Percentiles rank a stretch among this genome's conserved stretches.
Evolutionary conservation across 1,140 invertebrate species (phyloP).

Genomic region (Lepidostoma basale): DNA sequence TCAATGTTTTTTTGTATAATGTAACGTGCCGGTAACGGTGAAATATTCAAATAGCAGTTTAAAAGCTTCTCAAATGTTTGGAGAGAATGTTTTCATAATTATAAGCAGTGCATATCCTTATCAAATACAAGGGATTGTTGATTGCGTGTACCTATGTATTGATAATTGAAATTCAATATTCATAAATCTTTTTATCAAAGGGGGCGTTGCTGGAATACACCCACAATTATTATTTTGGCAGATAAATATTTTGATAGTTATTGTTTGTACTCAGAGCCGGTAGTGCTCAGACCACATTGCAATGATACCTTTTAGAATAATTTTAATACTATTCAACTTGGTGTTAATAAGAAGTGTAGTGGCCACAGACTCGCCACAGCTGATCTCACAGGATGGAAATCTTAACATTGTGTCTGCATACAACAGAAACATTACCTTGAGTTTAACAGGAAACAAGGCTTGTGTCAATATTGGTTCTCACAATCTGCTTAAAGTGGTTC

Average conservation of each 20-base stretch:
- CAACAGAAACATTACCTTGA: slow-evolving; percentile 34
- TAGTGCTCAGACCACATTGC: background rate
- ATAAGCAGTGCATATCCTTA: too few species aligned
- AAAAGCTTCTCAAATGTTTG: too few species aligned
- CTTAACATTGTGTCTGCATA: slow-evolving; percentile 25
- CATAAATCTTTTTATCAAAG: background rate
- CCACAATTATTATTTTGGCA: slow-evolving; percentile 5
- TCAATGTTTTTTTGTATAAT: too few species aligned
- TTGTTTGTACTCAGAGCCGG: background rate
- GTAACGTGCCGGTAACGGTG: too few species aligned
- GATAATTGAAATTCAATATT: background rate
- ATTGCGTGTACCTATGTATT: too few species aligned
- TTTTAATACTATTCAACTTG: too few species aligned
- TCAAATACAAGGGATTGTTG: too few species aligned
- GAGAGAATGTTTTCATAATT: too few species aligned
- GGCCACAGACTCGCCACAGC: slow-evolving; percentile 2
- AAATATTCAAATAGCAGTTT: too few species aligned
- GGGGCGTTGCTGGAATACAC: background rate
- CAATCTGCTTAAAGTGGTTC: slow-evolving; percentile 14
- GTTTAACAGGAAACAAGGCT: background rate
- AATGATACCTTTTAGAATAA: background rate
- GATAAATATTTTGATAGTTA: background rate
- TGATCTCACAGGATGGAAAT: slow-evolving; percentile 31
- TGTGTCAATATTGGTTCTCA: slow-evolving; percentile 29
- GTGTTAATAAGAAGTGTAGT: too few species aligned